A percentile compares a stretch with the other conserved stretches of the same genome.
phyloP scores from a whole-genome alignment of 2,888 invertebrate species.

The Thumatha senex region DNA sequence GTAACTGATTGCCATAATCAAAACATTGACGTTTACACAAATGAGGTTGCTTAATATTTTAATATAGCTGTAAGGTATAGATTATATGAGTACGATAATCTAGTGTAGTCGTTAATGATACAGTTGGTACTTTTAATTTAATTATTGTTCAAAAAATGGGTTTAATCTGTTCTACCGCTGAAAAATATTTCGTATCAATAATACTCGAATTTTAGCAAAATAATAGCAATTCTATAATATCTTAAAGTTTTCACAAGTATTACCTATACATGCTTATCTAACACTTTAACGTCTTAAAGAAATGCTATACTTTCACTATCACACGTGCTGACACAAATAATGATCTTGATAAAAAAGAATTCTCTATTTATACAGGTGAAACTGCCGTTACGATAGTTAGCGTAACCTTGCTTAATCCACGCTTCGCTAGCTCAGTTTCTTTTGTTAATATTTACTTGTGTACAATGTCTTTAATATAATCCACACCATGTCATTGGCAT shows the following conservation, averaged over 20 bases:
- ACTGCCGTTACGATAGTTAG: slow-evolving; percentile 44
- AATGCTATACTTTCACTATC: slow-evolving; percentile 57
- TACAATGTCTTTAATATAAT: slow-evolving; percentile 36
- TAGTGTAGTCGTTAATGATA: slow-evolving; percentile 3
- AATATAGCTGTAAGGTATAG: slow-evolving; percentile 22
- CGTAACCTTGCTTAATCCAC: slow-evolving; percentile 58
- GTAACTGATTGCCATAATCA: slow-evolving; percentile 42
- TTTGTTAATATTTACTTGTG: slow-evolving; percentile 50
- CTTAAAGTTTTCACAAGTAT: no score
- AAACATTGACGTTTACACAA: slow-evolving; percentile 48
- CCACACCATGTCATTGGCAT: slow-evolving; percentile 41
- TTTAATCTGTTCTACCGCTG: no score
- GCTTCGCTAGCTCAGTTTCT: slow-evolving; percentile 51
- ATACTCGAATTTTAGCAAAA: no score
- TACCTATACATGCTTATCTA: background rate
- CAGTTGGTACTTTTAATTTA: background rate
- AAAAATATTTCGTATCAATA: no score
- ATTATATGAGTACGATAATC: slow-evolving; percentile 7
- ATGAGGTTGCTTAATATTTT: slow-evolving; percentile 42
- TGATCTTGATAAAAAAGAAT: slow-evolving; percentile 43
- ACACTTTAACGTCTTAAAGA: slow-evolving; percentile 10
- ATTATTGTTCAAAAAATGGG: background rate
- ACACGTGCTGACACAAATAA: slow-evolving; percentile 43
- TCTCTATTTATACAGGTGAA: slow-evolving; percentile 51
- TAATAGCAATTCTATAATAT: no score